A percentile compares a stretch with the other conserved stretches of the same genome.
Evolutionary conservation across 2,797 vertebrate species (phyloP).

Genomic region (Scomberomorus guttatus): DNA sequence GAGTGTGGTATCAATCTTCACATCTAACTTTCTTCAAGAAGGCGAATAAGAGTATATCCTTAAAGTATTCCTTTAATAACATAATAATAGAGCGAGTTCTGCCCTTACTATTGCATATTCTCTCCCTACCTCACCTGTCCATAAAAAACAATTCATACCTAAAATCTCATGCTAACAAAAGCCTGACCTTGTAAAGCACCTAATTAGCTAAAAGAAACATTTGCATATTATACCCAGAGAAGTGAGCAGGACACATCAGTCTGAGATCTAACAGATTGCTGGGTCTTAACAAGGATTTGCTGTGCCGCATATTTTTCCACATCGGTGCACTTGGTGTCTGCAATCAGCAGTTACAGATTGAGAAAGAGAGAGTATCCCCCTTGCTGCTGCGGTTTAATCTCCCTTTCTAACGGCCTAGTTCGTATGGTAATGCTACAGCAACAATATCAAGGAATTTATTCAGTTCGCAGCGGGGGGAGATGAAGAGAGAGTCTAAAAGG

Average conservation of each 20-base stretch:
- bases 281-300: conserved; percentile 67
- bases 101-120: not conserved
- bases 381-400: conserved; percentile 40
- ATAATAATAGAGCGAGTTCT: not conserved
- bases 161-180: not conserved
- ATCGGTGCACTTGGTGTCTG: conserved; percentile 57
- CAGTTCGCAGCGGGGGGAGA: conserved; percentile 34
- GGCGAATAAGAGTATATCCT: not conserved
- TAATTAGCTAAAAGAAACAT: conserved; percentile 52
- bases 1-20: not conserved
- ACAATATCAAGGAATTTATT: conserved; percentile 51
- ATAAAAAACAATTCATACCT: conserved; percentile 1
- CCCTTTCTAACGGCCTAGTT: conserved; percentile 23
- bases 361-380: conserved; percentile 27
- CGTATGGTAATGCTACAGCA: conserved; percentile 54
- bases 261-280: conserved; percentile 59
- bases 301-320: conserved; percentile 60
- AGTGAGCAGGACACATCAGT: conserved; percentile 39
- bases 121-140: not conserved
- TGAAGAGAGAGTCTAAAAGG: conserved; percentile 22
- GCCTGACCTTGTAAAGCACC: conserved; percentile 7
- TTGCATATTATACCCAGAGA: conserved; percentile 26
- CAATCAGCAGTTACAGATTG: conserved; percentile 65
- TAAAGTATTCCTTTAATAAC: not conserved
- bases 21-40: not conserved